Evolutionary conservation across 2,113 vertebrate genomes (phyloP), one percentile per base, ranked within the genome.

Genomic region (Psilopsiagon aymara): DNA sequence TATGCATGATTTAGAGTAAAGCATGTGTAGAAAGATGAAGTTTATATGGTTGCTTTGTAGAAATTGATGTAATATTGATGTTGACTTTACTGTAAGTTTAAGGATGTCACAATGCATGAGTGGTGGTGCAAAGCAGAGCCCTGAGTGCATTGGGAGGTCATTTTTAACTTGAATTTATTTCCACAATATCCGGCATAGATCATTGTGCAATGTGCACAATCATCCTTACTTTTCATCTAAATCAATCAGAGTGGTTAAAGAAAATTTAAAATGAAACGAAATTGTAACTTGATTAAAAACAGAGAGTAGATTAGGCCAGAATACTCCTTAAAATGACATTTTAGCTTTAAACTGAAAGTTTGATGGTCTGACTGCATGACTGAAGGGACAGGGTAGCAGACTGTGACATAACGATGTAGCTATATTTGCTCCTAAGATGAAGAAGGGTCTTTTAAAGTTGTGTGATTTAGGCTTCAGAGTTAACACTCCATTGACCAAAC

Each of bases 131-230:
- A 95, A 96, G 85, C 94, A 73, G 93, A 96, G 79, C 95, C 85
- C 85, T 90, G 86, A 95, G 95, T 96, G 89, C 93, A 92, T 86
- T 85, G 91, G 86, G 94, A 95, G 92, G 93, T 95, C 90, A 94
- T 97, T 94, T 96, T 94, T 94, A 97, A 94, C 93, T 89, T 93
- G 92, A 86, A 96, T 96, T 97, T 96, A 97, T 97, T 96, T 96
- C 88, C 33, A 69, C 69, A 76, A 12, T 92, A 96, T 85, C 74
- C 63, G 49, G 28, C 95, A 92, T 96, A 96, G 86, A 96, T 96
- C 96, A 94, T 13, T 29, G 69, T 82, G 82, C 66, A 68, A 62
- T 11, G 31, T 43, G 73, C 86, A 96, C 86, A 69, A 94, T 94
- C 95, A 94, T 91, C 95, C 73, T 82, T 76, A 92, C 88, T 95